Percentiles rank a stretch among this genome's conserved stretches.
Evolutionary conservation across 2,113 vertebrate species (phyloP).

Genomic region (Antennarius striatus): DNA sequence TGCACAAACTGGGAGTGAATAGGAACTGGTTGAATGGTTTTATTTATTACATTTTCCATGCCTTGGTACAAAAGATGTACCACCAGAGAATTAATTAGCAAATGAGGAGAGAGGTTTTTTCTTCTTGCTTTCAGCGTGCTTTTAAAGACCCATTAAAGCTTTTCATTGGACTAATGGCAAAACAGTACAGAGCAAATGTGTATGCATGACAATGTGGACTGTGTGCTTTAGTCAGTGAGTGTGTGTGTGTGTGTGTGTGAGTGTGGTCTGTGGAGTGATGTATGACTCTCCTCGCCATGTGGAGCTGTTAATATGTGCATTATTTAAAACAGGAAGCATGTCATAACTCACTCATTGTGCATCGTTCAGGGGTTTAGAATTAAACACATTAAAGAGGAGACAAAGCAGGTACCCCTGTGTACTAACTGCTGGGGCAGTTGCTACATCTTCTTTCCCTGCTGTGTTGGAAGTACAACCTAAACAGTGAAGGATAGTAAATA

Average conservation of each 20-base stretch:
- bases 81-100: constrained; percentile 6
- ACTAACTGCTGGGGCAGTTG: too few species aligned
- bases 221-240: neutral
- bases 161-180: constrained; percentile 34
- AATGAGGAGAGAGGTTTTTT: constrained; percentile 9
- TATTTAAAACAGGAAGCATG: constrained; percentile 44
- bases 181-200: neutral
- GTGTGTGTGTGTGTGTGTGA: neutral
- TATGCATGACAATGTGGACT: too few species aligned
- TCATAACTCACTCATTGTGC: constrained; percentile 40
- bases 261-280: constrained; percentile 34
- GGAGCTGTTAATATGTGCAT: constrained; percentile 58
- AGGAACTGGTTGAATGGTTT: neutral
- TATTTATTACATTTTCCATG: neutral
- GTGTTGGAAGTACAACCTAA: constrained; percentile 6
- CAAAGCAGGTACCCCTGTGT: neutral
- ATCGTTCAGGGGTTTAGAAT: constrained; percentile 18
- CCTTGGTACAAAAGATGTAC: neutral
- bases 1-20: neutral
- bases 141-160: constrained; percentile 22
- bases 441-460: too few species aligned
- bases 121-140: constrained; percentile 3
- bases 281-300: constrained; percentile 35
- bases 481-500: neutral
- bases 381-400: constrained; percentile 22